A percentile compares a stretch with the other conserved stretches of the same genome.
Conservation (phyloP, 2,797 vertebrate species). For the Enteromius unitaeniatus region DNA sequence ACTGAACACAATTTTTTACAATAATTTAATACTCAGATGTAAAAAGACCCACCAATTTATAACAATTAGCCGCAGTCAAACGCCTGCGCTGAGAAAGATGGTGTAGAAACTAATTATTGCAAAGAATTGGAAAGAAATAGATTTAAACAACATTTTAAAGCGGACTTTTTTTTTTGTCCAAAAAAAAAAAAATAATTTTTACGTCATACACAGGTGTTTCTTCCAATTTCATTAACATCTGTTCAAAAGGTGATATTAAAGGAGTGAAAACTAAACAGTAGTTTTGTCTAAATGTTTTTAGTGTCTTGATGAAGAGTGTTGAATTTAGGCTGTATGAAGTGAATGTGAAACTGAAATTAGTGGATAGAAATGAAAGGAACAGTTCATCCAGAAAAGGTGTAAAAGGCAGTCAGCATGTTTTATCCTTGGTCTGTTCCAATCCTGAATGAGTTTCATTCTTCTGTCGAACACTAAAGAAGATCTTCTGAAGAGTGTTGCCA, state of each 20-base stretch:
- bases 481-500: no score
- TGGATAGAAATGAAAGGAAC: background rate
- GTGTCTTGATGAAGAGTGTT: background rate
- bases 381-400: background rate
- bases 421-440: background rate
- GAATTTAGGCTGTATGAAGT: background rate
- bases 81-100: no score
- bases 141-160: background rate
- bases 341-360: background rate
- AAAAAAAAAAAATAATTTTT: background rate
- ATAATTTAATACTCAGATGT: background rate
- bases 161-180: background rate
- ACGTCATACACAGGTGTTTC: background rate
- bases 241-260: accelerated
- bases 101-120: background rate
- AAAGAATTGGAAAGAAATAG: background rate
- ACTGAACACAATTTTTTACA: background rate
- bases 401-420: background rate
- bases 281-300: background rate
- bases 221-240: background rate
- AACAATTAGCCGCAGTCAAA: background rate
- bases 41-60: background rate
- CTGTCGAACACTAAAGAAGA: no score
- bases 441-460: no score
- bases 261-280: background rate